Evolutionary conservation across 1,140 invertebrate species (phyloP), one percentile per base, ranked within the genome.

Genomic region (Potamilus streckersoni): DNA sequence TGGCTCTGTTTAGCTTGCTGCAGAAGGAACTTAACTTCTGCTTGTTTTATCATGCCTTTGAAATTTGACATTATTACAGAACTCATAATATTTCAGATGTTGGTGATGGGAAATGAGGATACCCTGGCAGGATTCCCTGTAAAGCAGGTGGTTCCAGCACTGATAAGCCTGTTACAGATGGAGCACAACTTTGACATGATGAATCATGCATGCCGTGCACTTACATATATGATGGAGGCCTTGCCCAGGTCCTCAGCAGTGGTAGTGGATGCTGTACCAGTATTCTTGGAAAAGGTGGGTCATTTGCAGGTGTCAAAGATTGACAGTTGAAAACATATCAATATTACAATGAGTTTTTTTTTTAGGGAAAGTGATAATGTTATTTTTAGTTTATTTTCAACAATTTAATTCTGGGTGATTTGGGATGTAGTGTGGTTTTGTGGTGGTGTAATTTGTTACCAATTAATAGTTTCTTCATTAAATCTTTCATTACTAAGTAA

Each of bases 51-150:
- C 60, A 49, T 49, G 38, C 38, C 38, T 49, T 49, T 49, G 38
- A 49, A 49, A 49, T 49, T 49, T 49, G 38, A 8, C 38, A 49
- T 8, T 49, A 49, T 49, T 49, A 49, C 38, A 49, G 6, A 49
- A 49, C 6, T 49, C 5, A 49, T 49, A 49, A 49, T 62, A 31
- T 74, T 80, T 38, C 96, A 99, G 91, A 93, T 99, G 87, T 91
- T 99, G 56, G 97, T 99, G 2, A 99, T 99, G 97, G 98, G 98
- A 69, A 99, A 99, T 90, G 98, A 99, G 91, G 98, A 99, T 86
- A 99, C 97, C 2, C 91, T 99, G 16, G 96, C 97, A 49, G 98
- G 98, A 27, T 99, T 99, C 89, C 98, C 98, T 0, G 96, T 99
- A 1, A 97, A 98, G 84, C 97, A 98, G 91, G 97, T 98, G 17